phyloP scores from a whole-genome alignment of 1,140 invertebrate species.

The Acyrthosiphon pisum region DNA sequence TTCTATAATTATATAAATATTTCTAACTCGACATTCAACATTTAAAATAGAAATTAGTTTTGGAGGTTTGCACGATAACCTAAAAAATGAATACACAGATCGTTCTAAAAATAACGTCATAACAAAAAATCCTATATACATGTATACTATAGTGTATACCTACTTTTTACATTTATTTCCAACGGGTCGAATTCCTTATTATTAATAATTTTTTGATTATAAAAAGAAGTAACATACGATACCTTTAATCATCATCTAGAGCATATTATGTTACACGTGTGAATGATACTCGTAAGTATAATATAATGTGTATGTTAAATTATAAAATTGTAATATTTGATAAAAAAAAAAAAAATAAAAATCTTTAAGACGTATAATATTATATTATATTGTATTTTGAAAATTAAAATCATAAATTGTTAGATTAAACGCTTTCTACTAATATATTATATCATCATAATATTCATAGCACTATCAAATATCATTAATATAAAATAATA shows the following conservation, averaged over 20 bases:
- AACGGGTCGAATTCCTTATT: neutral
- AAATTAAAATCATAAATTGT: neutral
- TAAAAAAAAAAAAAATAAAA: neutral
- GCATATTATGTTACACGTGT: neutral
- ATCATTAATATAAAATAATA: neutral
- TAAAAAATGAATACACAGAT: neutral
- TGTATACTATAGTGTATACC: neutral
- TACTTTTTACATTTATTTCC: neutral
- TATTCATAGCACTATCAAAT: neutral
- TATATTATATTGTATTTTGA: neutral
- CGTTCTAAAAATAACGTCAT: neutral
- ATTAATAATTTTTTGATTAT: neutral
- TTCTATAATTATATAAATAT: constrained; percentile 12
- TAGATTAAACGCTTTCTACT: neutral
- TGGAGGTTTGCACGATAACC: neutral
- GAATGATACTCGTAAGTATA: neutral
- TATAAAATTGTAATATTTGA: neutral
- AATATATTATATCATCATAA: neutral
- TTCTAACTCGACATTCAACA: neutral
- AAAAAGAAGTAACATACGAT: neutral
- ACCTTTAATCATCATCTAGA: neutral
- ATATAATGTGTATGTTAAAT: neutral
- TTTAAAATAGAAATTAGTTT: constrained; percentile 15
- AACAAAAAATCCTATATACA: neutral
- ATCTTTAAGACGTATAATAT: too few relatives aligned